Evolutionary conservation across 2,888 invertebrate species (phyloP).

Genomic region (Habrosyne pyritoides): DNA sequence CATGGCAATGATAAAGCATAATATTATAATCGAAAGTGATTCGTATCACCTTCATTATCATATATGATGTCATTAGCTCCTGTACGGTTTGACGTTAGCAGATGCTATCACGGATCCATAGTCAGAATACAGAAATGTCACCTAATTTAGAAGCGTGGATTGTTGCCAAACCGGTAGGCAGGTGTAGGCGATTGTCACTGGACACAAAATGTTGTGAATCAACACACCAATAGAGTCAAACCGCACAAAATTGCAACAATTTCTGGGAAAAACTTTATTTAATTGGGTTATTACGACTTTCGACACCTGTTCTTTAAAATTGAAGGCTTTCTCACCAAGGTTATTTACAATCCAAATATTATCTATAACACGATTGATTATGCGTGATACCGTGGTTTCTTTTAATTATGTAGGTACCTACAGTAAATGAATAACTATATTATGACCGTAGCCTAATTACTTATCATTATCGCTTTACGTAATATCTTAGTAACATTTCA

Average conservation of each 20-base stretch:
- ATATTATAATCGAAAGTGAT: slow-evolving; percentile 43
- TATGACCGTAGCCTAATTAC: slow-evolving; percentile 7
- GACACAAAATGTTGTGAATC: slow-evolving; percentile 31
- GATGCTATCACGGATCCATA: slow-evolving; percentile 13
- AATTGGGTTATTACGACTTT: background rate
- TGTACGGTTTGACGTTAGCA: slow-evolving; percentile 8
- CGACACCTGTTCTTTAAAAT: background rate
- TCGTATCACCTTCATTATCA: slow-evolving; percentile 45
- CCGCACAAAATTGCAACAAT: slow-evolving; percentile 19
- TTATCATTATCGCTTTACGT: background rate
- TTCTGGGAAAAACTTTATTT: slow-evolving; percentile 22
- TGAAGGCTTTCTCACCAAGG: background rate
- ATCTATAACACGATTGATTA: background rate
- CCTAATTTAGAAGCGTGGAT: slow-evolving; percentile 9
- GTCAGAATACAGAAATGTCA: slow-evolving; percentile 9
- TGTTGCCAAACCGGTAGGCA: slow-evolving; percentile 14
- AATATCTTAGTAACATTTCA: background rate
- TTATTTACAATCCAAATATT: background rate
- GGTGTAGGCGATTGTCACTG: slow-evolving; percentile 14
- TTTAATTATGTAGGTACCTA: background rate
- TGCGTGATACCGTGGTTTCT: background rate
- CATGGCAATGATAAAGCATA: slow-evolving; percentile 22
- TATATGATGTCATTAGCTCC: slow-evolving; percentile 46
- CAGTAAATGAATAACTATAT: background rate
- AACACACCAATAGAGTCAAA: slow-evolving; percentile 31